Percentiles rank a stretch among this genome's conserved stretches.
These are phyloP conservation scores for Enteromius anoplus DNA, from an alignment of 2,797 vertebrate genomes.

Conservation along the genomic window DNA sequence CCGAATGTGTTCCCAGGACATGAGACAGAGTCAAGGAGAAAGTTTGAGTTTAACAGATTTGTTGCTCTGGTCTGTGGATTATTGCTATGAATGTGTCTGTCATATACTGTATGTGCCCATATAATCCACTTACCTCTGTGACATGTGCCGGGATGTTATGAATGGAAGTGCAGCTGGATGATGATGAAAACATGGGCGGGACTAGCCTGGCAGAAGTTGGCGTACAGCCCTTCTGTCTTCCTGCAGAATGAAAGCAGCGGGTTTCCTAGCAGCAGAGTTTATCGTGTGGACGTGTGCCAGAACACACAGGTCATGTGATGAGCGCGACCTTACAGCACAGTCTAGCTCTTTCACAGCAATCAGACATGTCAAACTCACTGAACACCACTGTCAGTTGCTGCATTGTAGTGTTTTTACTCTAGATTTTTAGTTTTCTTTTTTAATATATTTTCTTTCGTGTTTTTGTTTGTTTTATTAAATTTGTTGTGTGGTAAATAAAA, in stretches of 20 bases:
- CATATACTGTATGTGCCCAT: slow-evolving; percentile 36
- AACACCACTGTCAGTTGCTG: not conserved
- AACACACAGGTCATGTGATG: slow-evolving; percentile 22
- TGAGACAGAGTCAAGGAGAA: not conserved
- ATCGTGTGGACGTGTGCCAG: slow-evolving; percentile 28
- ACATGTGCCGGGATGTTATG: not conserved
- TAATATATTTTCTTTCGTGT: no score
- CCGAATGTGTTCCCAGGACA: not conserved
- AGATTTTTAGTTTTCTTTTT: no score
- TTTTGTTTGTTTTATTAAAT: not conserved
- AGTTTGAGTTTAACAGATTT: not conserved
- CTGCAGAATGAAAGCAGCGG: slow-evolving; percentile 44
- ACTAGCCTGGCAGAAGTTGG: not conserved
- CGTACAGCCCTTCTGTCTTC: not conserved
- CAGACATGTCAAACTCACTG: not conserved
- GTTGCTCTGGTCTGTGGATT: slow-evolving; percentile 23
- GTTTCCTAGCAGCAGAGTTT: slow-evolving; percentile 31
- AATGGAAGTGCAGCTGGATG: slow-evolving; percentile 13
- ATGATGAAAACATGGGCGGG: slow-evolving; percentile 23
- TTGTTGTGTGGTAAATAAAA: not conserved
- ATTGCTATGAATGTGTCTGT: slow-evolving; percentile 58
- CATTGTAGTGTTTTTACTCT: no score
- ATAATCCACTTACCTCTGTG: slow-evolving; percentile 2
- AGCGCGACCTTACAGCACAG: not conserved
- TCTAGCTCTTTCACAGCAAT: not conserved